phyloP scores from a whole-genome alignment of 2,113 vertebrate species.

The Trichomycterus rosablanca region DNA sequence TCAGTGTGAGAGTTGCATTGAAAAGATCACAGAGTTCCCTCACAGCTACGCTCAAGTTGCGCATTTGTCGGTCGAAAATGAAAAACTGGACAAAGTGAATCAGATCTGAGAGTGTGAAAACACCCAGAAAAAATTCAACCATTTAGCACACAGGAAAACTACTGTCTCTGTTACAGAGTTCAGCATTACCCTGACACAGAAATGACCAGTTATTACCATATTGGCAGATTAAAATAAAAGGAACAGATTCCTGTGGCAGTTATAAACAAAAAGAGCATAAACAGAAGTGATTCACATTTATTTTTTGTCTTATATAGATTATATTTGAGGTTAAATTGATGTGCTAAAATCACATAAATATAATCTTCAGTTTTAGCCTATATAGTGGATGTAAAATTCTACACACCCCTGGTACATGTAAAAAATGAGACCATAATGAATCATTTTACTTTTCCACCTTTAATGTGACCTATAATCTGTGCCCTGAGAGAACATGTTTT shows the following conservation, averaged over 20 bases:
- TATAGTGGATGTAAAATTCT: too few relatives aligned
- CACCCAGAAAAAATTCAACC: slow-evolving; percentile 1
- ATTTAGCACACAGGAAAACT: slow-evolving; percentile 48
- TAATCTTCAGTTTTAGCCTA: too few relatives aligned
- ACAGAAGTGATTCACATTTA: too few relatives aligned
- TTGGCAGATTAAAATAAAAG: neutral
- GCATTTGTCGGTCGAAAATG: slow-evolving; percentile 47
- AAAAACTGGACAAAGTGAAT: slow-evolving; percentile 49
- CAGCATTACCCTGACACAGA: slow-evolving; percentile 22
- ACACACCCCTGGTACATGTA: too few relatives aligned
- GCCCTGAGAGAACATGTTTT: too few relatives aligned
- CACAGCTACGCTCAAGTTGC: slow-evolving; percentile 56
- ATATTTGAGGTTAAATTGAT: too few relatives aligned
- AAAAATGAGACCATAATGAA: too few relatives aligned
- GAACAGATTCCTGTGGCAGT: neutral
- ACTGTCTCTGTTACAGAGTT: slow-evolving; percentile 52
- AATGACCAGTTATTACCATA: neutral
- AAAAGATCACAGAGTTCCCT: slow-evolving; percentile 44
- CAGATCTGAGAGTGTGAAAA: slow-evolving; percentile 44
- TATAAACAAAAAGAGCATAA: too few relatives aligned
- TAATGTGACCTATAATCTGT: too few relatives aligned
- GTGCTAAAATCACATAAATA: too few relatives aligned
- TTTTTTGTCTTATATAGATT: too few relatives aligned
- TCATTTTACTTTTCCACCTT: too few relatives aligned
- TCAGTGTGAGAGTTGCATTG: slow-evolving; percentile 34